Conservation (phyloP, 2,888 invertebrate genomes). For the Tethea ocularis region DNA sequence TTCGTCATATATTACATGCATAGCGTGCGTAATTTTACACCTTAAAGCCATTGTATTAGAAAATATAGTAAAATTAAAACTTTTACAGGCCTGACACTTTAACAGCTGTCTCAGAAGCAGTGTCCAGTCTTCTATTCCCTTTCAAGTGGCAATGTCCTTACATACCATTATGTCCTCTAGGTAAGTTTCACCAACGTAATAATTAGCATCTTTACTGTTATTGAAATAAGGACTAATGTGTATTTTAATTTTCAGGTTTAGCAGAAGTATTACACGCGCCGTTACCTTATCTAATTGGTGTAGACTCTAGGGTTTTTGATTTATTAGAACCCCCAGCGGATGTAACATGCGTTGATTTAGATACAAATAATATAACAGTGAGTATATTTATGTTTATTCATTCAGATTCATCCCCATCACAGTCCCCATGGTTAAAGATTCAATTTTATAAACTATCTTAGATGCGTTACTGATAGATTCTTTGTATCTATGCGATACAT, state of each 20-base stretch:
- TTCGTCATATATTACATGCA: no score
- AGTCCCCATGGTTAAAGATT: no score
- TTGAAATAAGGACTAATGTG: background rate
- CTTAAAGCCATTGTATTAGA: background rate
- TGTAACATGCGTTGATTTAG: constrained; percentile 98
- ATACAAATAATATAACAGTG: constrained; percentile 97
- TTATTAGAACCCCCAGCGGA: constrained; percentile 97
- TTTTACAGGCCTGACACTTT: constrained; percentile 93
- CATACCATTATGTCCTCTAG: constrained; percentile 98
- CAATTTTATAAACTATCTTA: no score
- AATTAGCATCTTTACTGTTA: background rate
- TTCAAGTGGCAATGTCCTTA: constrained; percentile 99
- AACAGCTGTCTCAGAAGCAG: constrained; percentile 98
- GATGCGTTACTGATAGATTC: no score
- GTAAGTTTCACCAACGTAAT: constrained; percentile 63
- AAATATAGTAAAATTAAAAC: constrained; percentile 8
- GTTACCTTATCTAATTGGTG: constrained; percentile 97
- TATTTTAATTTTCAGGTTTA: constrained; percentile 82
- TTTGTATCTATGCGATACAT: no score
- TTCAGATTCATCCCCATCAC: background rate
- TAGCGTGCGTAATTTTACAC: background rate
- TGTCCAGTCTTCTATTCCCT: constrained; percentile 97
- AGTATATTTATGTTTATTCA: constrained; percentile 44
- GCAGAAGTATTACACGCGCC: constrained; percentile 99
- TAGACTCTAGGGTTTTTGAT: constrained; percentile 98